Conservation (phyloP, 35 echinoderm and acorn worm species). For the Stichopus chloronotus region DNA sequence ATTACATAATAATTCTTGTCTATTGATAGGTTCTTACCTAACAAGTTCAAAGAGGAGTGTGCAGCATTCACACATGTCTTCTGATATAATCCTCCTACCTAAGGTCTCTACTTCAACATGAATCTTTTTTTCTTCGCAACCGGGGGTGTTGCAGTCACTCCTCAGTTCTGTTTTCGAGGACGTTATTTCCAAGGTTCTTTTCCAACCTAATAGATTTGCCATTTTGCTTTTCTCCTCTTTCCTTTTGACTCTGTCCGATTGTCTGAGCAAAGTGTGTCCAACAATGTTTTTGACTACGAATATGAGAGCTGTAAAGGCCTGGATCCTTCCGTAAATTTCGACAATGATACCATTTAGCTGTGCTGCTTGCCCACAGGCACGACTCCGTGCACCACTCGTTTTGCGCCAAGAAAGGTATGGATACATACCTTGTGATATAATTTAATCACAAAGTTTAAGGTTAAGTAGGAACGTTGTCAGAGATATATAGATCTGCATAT, state of each 20-base stretch:
- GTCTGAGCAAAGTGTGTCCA: not conserved
- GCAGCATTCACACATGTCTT: constrained; percentile 62
- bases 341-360: not conserved
- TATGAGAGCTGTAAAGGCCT: not conserved
- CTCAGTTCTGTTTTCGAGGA: not conserved
- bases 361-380: not conserved
- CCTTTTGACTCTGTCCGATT: not conserved
- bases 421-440: not conserved
- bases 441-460: not conserved
- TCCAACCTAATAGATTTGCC: constrained; percentile 40
- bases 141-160: constrained; percentile 36
- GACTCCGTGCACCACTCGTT: not conserved
- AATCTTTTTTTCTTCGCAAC: constrained; percentile 48
- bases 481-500: constrained; percentile 2
- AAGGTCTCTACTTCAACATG: constrained; percentile 37
- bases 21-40: constrained; percentile 55
- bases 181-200: constrained; percentile 42
- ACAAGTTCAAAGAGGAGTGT: constrained; percentile 45
- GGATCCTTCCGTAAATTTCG: not conserved
- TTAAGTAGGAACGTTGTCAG: not conserved
- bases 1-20: too few species aligned
- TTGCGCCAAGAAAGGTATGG: not conserved
- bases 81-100: constrained; percentile 42
- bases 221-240: not conserved
- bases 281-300: not conserved